Evolutionary conservation across 2,797 vertebrate species (phyloP).

Genomic region (Cyprinella venusta): DNA sequence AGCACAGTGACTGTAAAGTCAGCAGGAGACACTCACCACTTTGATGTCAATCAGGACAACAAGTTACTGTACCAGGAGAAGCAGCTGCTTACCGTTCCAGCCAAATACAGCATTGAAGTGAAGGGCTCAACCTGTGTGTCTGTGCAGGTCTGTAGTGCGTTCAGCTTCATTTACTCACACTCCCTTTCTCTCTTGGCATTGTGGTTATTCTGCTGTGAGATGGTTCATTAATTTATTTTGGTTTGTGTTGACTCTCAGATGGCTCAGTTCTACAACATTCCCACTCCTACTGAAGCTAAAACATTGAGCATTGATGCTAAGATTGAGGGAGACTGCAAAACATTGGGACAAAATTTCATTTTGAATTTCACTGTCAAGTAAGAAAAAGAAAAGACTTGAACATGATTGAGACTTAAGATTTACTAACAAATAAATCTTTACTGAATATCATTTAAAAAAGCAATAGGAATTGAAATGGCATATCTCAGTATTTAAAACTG

Average conservation of each 20-base stretch:
- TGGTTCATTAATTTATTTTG: no score
- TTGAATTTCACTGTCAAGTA: neutral
- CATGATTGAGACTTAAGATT: neutral
- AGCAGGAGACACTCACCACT: slow-evolving; percentile 60
- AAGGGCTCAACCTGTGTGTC: slow-evolving; percentile 31
- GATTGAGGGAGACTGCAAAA: slow-evolving; percentile 11
- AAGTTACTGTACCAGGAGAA: slow-evolving; percentile 34
- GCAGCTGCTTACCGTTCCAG: neutral
- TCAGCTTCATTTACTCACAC: neutral
- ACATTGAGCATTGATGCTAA: slow-evolving; percentile 17
- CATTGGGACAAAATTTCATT: neutral
- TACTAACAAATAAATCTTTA: neutral
- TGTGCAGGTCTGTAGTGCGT: neutral
- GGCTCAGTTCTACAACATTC: slow-evolving; percentile 24
- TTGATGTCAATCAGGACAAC: slow-evolving; percentile 44
- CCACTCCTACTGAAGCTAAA: neutral
- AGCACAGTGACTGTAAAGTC: slow-evolving; percentile 66
- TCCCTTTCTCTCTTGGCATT: neutral
- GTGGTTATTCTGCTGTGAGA: neutral
- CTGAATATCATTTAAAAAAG: neutral
- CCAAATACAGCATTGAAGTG: slow-evolving; percentile 35
- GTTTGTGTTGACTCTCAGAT: neutral
- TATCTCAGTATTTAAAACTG: neutral
- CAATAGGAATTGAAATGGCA: neutral
- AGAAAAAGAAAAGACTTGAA: neutral